Evolutionary conservation across 2,113 vertebrate species (phyloP), one percentile per base, ranked within the genome.

Genomic region (Mobula birostris): DNA sequence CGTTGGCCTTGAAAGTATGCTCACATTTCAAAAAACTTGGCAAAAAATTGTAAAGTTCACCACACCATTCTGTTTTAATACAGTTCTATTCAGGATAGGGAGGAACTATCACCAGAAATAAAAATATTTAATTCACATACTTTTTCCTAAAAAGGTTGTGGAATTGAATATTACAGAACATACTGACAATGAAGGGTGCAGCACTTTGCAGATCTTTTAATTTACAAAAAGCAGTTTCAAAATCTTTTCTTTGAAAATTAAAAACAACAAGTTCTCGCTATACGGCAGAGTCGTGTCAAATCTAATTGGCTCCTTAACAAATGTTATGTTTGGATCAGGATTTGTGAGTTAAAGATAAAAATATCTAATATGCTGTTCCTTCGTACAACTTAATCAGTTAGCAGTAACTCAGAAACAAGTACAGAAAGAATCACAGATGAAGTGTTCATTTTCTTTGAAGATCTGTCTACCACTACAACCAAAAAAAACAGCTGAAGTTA

Each of bases 101-200:
- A 93, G 40, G 68, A 6, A 76, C 68, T 76, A 74, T 48, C 27
- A 21, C 14, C 32, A 56, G 68, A 93, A 93, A 76, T 19, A 93
- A 48, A 93, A 93, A 93, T 76, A 74, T 93, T 93, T 74, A 70
- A 74, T 27, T 93, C 91, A 74, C 91, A 74, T 74, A 93, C 40
- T 93, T 93, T 93, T 74, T 93, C 91, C 68, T 93, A 74, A 93
- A 93, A 93, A 93, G 91, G 91, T 70, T 40, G 9, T 93, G 91
- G 91, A 74, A 93, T 93, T 70, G 91, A 93, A 76, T 93, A 93
- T 93, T 93, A 93, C 91, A 93, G 32, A 48, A 48, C 36, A 56
- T 12, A 7, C 27, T 93, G 36, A 93, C 68, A 93, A 93, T 76
- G 91, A 93, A 74, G n/a, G 48, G 24, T 12, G 48, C 32, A 15